Percentiles rank a stretch among this genome's conserved stretches.
Conservation (phyloP, 2,888 invertebrate species). For the Conus canariensis region DNA sequence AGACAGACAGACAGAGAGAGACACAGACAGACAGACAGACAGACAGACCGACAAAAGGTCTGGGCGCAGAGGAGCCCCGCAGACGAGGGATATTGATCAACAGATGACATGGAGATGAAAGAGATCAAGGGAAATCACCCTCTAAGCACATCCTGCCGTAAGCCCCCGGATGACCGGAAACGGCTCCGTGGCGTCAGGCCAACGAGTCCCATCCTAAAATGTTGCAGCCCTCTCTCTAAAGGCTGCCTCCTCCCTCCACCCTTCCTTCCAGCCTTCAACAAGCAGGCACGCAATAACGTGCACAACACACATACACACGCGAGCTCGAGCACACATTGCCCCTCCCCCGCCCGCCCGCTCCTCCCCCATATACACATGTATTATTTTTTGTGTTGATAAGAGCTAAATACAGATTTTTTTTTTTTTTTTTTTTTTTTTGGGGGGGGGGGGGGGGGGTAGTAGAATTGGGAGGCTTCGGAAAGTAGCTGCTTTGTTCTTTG, state of each 20-base stretch:
- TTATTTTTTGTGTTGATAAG: no score
- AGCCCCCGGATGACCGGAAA: slow-evolving; percentile 17
- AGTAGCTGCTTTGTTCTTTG: no score
- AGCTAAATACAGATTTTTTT: no score
- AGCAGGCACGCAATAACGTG: neutral
- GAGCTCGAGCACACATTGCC: no score
- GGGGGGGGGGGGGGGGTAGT: no score
- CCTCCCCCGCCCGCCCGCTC: no score
- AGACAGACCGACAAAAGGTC: neutral
- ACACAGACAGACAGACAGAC: neutral
- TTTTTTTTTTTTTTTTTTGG: no score
- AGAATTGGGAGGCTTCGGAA: no score
- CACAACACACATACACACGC: neutral
- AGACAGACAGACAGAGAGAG: neutral
- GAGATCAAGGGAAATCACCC: slow-evolving; percentile 31
- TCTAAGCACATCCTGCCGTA: slow-evolving; percentile 6
- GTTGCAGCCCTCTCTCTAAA: neutral
- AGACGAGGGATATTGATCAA: neutral
- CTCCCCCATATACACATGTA: no score
- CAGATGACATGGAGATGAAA: slow-evolving; percentile 29
- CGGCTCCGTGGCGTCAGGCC: neutral
- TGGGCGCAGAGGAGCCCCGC: neutral
- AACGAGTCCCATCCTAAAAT: neutral
- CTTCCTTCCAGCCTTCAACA: neutral
- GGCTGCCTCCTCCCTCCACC: neutral